phyloP scores from a whole-genome alignment of 2,113 vertebrate species.

The Neogobius melanostomus region DNA sequence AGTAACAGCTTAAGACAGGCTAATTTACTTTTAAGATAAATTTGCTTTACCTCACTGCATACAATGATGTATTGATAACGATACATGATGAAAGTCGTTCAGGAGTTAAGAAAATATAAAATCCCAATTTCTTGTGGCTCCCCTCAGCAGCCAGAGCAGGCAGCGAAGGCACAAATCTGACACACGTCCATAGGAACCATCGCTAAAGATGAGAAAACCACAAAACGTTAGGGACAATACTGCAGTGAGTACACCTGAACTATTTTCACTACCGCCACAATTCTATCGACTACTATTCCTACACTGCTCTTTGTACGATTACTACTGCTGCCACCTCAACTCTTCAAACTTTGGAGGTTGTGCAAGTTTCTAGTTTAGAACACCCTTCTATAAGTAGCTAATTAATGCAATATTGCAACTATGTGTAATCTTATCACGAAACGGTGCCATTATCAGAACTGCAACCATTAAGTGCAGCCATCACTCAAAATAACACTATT shows the following conservation, averaged over 20 bases:
- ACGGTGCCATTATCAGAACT: too few relatives aligned
- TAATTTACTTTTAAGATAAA: background rate
- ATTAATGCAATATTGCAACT: too few relatives aligned
- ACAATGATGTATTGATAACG: background rate
- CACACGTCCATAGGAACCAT: conserved; percentile 72
- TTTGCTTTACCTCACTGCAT: background rate
- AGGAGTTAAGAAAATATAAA: background rate
- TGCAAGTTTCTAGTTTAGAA: too few relatives aligned
- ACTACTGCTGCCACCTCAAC: too few relatives aligned
- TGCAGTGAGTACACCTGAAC: background rate
- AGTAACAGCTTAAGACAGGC: conserved; percentile 67
- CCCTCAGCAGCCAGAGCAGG: conserved; percentile 83
- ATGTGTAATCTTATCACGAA: too few relatives aligned
- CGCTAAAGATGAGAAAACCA: conserved; percentile 33
- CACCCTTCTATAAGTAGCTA: too few relatives aligned
- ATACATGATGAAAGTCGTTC: too few relatives aligned
- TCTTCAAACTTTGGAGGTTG: too few relatives aligned
- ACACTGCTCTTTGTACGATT: too few relatives aligned
- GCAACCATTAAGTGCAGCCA: too few relatives aligned
- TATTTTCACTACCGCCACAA: background rate
- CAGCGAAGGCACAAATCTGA: conserved; percentile 85
- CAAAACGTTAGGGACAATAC: background rate
- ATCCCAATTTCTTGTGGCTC: background rate
- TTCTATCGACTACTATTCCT: too few relatives aligned
- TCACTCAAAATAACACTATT: too few relatives aligned